phyloP scores from a whole-genome alignment of 2,797 vertebrate genomes.

The Acipenser transmontanus region DNA sequence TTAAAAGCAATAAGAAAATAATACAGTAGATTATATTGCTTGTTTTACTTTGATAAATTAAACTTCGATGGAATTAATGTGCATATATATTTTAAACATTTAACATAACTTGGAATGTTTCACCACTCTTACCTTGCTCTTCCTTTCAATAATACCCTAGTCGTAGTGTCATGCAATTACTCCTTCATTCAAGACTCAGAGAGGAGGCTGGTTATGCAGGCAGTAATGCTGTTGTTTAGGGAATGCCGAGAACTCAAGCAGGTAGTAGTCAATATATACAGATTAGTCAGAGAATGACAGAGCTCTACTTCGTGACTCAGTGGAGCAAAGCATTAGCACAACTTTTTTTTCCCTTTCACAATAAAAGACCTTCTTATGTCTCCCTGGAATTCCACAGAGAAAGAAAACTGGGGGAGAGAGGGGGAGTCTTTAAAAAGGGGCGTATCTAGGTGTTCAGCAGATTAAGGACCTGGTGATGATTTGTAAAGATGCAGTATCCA shows the following conservation, averaged over 20 bases:
- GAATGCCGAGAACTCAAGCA: constrained; percentile 51
- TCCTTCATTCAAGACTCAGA: neutral
- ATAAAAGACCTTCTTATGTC: constrained; percentile 61
- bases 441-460: constrained; percentile 1
- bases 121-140: neutral
- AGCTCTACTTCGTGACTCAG: constrained; percentile 48
- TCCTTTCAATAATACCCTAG: neutral
- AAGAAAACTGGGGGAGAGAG: constrained; percentile 2
- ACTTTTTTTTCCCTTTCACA: constrained; percentile 53
- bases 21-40: no score
- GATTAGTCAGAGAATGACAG: constrained; percentile 57
- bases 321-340: constrained; percentile 14
- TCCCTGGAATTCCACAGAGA: constrained; percentile 2
- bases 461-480: neutral
- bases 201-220: constrained; percentile 8
- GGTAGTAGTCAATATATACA: constrained; percentile 69
- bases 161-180: neutral
- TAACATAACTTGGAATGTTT: no score
- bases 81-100: no score
- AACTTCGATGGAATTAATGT: no score
- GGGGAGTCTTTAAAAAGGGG: neutral
- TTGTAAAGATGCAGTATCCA: constrained; percentile 1
- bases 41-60: no score
- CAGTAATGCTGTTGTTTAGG: constrained; percentile 27
- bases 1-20: no score